phyloP scores from a whole-genome alignment of 2,797 vertebrate species.

The Naso thynnoides region DNA sequence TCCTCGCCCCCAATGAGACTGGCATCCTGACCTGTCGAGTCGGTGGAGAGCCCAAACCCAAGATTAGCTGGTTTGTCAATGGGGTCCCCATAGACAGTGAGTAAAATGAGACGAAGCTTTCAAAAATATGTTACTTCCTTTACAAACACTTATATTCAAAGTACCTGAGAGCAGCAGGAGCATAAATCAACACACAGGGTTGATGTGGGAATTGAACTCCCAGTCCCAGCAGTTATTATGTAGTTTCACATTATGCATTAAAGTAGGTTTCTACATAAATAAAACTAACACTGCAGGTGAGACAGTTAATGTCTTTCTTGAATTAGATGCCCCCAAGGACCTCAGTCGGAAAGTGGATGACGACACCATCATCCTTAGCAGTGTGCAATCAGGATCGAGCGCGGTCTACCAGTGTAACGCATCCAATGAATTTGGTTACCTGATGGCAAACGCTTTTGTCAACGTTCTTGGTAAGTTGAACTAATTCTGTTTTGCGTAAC shows the following conservation, averaged over 20 bases:
- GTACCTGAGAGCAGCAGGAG: background rate
- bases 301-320: constrained; percentile 3
- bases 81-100: constrained; percentile 93
- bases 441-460: constrained; percentile 95
- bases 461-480: constrained; percentile 92
- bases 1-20: constrained; percentile 94
- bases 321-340: constrained; percentile 90
- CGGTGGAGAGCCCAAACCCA: constrained; percentile 92
- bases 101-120: constrained; percentile 53
- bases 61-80: constrained; percentile 92
- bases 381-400: constrained; percentile 91
- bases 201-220: background rate
- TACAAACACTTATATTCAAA: background rate
- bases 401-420: constrained; percentile 97
- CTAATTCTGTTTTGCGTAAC: background rate
- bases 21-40: constrained; percentile 92
- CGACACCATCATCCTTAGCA: constrained; percentile 91
- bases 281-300: background rate
- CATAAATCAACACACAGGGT: background rate
- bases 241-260: background rate
- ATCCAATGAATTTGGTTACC: constrained; percentile 95
- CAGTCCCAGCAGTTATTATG: background rate
- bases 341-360: constrained; percentile 90
- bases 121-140: background rate
- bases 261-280: background rate